Evolutionary conservation across 2,113 vertebrate genomes (phyloP).

Genomic region (Sialia sialis): DNA sequence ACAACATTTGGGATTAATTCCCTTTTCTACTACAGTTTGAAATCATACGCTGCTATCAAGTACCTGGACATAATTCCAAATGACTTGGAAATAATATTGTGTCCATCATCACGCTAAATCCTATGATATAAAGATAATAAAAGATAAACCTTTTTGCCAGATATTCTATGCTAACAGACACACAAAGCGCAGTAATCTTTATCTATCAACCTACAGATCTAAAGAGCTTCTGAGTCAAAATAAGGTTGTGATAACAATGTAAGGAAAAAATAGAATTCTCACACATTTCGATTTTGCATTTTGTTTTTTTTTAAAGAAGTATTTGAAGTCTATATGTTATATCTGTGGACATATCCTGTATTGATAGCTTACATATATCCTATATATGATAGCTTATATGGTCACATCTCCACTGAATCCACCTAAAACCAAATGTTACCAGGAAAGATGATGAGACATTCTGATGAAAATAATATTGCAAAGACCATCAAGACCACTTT

Average conservation of each 20-base stretch:
- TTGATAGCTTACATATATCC: background rate
- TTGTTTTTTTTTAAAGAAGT: background rate
- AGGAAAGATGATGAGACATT: background rate
- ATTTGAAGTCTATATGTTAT: background rate
- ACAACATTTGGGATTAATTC: background rate
- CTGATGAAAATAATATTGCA: background rate
- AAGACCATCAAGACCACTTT: background rate
- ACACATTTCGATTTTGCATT: background rate
- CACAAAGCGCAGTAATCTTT: background rate
- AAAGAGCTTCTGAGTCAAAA: background rate
- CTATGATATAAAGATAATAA: background rate
- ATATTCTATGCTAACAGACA: background rate
- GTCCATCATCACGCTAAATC: background rate
- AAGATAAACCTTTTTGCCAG: background rate
- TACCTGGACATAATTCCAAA: background rate
- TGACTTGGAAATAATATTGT: background rate
- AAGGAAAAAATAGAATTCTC: background rate
- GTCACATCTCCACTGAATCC: background rate
- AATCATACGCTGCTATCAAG: background rate
- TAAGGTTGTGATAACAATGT: background rate
- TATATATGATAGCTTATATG: background rate
- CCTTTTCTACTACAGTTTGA: background rate
- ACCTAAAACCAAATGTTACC: background rate
- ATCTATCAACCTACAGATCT: background rate
- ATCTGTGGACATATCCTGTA: background rate